These are phyloP conservation scores for Dryobates pubescens DNA, from an alignment of 2,797 vertebrate genomes.

Conservation along the genomic window DNA sequence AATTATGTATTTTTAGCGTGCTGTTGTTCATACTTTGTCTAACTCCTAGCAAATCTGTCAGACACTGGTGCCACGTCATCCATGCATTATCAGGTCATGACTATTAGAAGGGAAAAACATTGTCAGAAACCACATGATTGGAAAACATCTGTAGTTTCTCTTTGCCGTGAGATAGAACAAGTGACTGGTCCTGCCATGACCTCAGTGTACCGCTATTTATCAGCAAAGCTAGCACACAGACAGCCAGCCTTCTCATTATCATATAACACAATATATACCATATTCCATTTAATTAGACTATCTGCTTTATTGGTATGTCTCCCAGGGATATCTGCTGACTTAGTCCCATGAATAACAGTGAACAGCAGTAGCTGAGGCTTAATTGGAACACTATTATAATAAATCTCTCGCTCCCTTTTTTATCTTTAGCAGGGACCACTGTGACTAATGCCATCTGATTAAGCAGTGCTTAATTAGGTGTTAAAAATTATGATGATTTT, in stretches of 20 bases:
- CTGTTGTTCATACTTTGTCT: background rate
- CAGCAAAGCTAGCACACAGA: background rate
- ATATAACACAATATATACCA: background rate
- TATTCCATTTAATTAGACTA: constrained; percentile 3
- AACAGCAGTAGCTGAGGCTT: background rate
- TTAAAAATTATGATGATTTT: constrained; percentile 34
- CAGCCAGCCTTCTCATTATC: background rate
- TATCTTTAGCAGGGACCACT: constrained; percentile 16
- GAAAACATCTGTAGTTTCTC: background rate
- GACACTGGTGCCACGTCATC: background rate
- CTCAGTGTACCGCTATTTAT: background rate
- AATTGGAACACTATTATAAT: background rate
- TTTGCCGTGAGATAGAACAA: background rate
- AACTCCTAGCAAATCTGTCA: background rate
- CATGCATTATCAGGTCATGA: background rate
- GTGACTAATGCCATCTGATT: constrained; percentile 46
- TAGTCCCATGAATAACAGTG: background rate
- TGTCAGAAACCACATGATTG: background rate
- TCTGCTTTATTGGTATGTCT: background rate
- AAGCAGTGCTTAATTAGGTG: constrained; percentile 39
- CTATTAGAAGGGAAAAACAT: background rate
- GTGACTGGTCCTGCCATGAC: background rate
- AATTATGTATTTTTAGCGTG: background rate
- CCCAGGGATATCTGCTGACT: background rate
- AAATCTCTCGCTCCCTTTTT: background rate